Base-by-base conservation (phyloP, 2,113 vertebrate genomes). In the Oreochromis niloticus region DNA sequence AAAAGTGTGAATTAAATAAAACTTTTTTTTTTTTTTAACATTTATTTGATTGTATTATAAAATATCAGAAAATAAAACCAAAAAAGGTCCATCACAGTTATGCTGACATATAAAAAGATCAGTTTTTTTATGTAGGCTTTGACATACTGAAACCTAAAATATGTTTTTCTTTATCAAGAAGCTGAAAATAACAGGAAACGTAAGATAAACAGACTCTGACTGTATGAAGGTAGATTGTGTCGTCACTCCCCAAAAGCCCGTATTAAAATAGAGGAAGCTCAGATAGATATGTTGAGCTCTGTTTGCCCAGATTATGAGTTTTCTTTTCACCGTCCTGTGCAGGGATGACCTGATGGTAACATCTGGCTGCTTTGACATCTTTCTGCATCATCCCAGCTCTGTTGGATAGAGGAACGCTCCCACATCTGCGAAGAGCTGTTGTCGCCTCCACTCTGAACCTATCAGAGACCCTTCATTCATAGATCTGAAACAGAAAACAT, bases 271-370 rank as follows among this genome's bases (percentile, higher is more conserved):
- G 16, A 11, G 24, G 6, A 50, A 78, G 27, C 73, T 46, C 43
- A 5, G 46, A 50, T 78, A 32, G 24, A 32, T 78, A 30, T 50
- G 27, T 54, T 50, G 41, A 32, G 4, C 6, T 3, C 19, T 9
- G 27, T 50, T 30, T 57, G 6, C 55, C n/a, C 12, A n/a, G 6
- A 7, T 16, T 71, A 7, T 34, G 7, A 41, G 39, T 41, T 19
- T 30, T 14, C 2, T n/a, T 4, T 48, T 34, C 6, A 78, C 19
- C 57, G 3, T 80, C 43, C 6, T 82, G n/a, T 81, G 19, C 85
- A 94, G 95, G 90, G 52, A 91, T 84, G 91, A 92, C 88, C 88
- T 93, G 92, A 94, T 12, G 3, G 87, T 52, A 7, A 54, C 81
- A 6, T 61, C 87, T 66, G 85, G 55, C 56, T 50, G 66, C 56